Conservation (phyloP, 2,888 invertebrate species). For the Belgica antarctica region DNA sequence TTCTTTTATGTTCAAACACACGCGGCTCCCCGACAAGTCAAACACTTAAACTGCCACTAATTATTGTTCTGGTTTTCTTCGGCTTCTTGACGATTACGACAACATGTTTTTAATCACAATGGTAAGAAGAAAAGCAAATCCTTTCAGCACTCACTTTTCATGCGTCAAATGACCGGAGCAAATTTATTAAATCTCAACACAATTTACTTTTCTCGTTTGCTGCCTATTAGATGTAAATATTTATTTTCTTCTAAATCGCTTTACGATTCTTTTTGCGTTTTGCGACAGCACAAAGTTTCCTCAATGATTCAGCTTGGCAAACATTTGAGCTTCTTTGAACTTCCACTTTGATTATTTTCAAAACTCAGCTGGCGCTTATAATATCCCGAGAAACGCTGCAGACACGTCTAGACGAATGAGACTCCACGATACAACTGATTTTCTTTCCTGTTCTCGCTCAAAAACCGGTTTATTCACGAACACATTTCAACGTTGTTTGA, state of each 20-base stretch:
- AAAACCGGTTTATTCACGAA: conserved; percentile 25
- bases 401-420: conserved; percentile 14
- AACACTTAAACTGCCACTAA: conserved; percentile 30
- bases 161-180: background rate
- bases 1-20: background rate
- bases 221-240: conserved; percentile 27
- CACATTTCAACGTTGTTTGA: background rate
- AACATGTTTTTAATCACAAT: background rate
- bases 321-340: background rate
- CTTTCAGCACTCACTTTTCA: conserved; percentile 2
- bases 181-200: background rate
- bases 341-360: background rate
- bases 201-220: background rate
- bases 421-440: conserved; percentile 36
- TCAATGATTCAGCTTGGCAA: background rate
- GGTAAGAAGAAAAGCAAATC: background rate
- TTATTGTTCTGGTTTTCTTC: background rate
- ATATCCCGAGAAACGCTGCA: background rate
- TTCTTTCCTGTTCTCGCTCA: background rate
- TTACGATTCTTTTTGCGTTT: background rate
- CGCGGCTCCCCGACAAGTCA: background rate
- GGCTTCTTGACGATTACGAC: background rate
- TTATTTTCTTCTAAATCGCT: background rate
- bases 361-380: conserved; percentile 32
- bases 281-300: background rate